These are phyloP conservation scores for Anolis sagrei DNA, from an alignment of 2,113 vertebrate species.

Conservation along the genomic window DNA sequence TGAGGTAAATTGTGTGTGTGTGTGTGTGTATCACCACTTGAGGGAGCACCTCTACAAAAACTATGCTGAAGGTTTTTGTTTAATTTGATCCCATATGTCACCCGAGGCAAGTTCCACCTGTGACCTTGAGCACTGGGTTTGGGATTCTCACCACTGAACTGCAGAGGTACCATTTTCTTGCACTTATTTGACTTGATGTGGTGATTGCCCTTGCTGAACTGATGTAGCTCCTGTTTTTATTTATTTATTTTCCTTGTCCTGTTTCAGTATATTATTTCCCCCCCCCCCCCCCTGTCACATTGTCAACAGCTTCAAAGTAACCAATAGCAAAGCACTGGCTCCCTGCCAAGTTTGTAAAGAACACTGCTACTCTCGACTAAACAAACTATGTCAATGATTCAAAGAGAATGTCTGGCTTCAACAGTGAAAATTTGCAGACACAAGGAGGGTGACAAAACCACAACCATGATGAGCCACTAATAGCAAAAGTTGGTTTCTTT, in stretches of 20 bases:
- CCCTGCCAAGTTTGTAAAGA: conserved; percentile 9
- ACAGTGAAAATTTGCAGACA: background rate
- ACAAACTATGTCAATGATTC: conserved; percentile 18
- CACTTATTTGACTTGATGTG: background rate
- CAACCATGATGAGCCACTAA: background rate
- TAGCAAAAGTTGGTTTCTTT: background rate
- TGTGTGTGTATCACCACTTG: no score
- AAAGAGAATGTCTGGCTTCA: background rate
- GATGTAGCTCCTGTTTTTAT: background rate
- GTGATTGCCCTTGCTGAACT: background rate
- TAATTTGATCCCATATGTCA: no score
- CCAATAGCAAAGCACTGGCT: background rate
- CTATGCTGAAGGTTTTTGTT: background rate
- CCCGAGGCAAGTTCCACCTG: background rate
- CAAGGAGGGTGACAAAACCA: background rate
- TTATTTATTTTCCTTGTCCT: accelerated
- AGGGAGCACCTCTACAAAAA: no score
- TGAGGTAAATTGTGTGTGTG: no score
- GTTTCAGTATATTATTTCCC: conserved; percentile 11
- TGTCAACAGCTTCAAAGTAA: conserved; percentile 7
- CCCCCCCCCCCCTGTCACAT: background rate
- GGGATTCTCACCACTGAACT: background rate
- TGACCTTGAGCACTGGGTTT: background rate
- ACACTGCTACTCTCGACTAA: conserved; percentile 15
- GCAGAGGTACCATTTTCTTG: background rate